Conservation (phyloP, 1,140 invertebrate genomes). For the Cheumatopsyche charites region DNA sequence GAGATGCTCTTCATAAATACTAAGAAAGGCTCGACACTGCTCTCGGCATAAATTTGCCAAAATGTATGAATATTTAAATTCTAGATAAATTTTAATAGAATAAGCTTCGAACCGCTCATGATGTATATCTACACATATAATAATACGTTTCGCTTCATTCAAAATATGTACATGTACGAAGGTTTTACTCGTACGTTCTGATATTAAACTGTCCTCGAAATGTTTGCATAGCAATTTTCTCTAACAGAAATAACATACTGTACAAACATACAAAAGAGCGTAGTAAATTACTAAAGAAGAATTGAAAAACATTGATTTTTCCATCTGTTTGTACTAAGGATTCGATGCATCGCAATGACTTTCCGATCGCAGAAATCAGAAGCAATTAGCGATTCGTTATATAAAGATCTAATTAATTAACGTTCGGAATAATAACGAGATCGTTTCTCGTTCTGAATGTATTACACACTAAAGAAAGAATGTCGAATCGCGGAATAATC, state of each 20-base stretch:
- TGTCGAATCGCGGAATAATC: slow-evolving; percentile 22
- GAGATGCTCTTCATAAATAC: neutral
- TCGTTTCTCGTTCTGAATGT: no score
- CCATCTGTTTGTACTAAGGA: no score
- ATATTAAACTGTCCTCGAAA: neutral
- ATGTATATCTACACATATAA: no score
- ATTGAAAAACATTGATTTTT: no score
- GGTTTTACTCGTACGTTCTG: neutral
- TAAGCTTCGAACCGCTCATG: no score
- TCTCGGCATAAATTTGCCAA: neutral
- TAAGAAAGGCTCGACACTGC: neutral
- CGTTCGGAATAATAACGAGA: no score
- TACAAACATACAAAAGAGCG: no score
- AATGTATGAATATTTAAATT: neutral
- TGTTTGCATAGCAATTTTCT: slow-evolving; percentile 15
- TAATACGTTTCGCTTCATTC: neutral
- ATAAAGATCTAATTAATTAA: no score
- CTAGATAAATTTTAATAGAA: slow-evolving; percentile 10
- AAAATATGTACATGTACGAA: neutral
- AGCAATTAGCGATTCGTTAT: no score
- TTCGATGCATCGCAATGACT: no score
- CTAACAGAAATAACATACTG: neutral
- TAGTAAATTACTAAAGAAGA: no score
- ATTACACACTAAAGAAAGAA: neutral
- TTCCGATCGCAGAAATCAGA: no score